phyloP scores from a whole-genome alignment of 2,797 vertebrate species.

The Prunella strophiata region DNA sequence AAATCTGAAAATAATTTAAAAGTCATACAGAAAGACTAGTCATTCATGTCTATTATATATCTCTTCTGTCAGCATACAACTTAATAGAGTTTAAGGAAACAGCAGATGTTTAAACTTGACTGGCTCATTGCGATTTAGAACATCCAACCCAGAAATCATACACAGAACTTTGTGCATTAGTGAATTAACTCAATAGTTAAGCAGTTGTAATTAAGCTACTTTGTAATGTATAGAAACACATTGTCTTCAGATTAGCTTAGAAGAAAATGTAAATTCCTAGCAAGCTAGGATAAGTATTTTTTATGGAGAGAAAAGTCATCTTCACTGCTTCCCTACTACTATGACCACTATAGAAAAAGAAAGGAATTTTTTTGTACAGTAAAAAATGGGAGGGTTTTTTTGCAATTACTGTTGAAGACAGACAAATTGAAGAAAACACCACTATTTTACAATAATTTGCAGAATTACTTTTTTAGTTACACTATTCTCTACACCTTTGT shows the following conservation, averaged over 20 bases:
- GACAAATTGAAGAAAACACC: background rate
- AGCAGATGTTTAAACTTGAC: background rate
- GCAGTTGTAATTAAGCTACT: background rate
- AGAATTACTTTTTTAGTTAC: background rate
- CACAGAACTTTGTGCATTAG: fast-evolving
- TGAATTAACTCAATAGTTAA: background rate
- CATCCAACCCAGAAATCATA: background rate
- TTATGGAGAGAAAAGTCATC: background rate
- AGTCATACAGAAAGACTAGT: background rate
- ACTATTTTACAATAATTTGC: background rate
- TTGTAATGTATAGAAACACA: background rate
- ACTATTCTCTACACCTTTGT: background rate
- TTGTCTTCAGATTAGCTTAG: background rate
- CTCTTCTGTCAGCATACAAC: background rate
- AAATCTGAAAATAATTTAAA: background rate
- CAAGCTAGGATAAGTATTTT: background rate
- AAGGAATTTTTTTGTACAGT: background rate
- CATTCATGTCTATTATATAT: background rate
- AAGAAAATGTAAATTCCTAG: background rate
- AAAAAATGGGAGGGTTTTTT: background rate
- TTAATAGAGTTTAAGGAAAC: background rate
- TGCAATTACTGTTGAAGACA: background rate
- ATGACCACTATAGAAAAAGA: background rate
- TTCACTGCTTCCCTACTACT: background rate
- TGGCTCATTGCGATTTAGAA: background rate